Percentiles rank a stretch among this genome's conserved stretches.
Evolutionary conservation across 2,797 vertebrate genomes (phyloP).

Genomic region (Crotalus adamanteus): DNA sequence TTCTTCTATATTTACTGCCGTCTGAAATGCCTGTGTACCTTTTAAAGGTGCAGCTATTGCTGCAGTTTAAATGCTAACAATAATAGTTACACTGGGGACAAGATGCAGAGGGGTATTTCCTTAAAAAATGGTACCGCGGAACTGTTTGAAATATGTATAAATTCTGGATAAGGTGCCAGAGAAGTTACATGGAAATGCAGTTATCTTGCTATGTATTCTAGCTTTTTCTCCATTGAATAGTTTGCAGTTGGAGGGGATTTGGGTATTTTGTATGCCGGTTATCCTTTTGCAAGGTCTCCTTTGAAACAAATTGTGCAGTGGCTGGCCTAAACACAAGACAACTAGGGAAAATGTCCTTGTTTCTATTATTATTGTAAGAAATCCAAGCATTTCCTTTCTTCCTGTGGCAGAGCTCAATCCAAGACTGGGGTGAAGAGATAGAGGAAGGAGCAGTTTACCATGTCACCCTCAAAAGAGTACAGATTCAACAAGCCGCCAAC

Average conservation of each 20-base stretch:
- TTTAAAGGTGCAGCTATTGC: slow-evolving; percentile 40
- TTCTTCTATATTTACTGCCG: slow-evolving; percentile 28
- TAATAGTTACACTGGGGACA: slow-evolving; percentile 39
- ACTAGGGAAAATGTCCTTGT: slow-evolving; percentile 17
- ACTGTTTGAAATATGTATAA: slow-evolving; percentile 65
- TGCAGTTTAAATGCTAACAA: slow-evolving; percentile 30
- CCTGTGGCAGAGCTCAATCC: slow-evolving; percentile 85
- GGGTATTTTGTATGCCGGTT: slow-evolving; percentile 45
- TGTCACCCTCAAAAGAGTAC: slow-evolving; percentile 91
- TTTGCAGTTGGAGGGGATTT: slow-evolving; percentile 50
- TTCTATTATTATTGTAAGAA: slow-evolving; percentile 26
- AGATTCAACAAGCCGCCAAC: slow-evolving; percentile 94
- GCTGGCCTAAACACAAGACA: slow-evolving; percentile 58
- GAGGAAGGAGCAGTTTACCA: slow-evolving; percentile 96
- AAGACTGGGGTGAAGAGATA: slow-evolving; percentile 94
- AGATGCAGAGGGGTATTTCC: slow-evolving; percentile 45
- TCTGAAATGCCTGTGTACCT: slow-evolving; percentile 41
- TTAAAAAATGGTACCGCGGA: slow-evolving; percentile 48
- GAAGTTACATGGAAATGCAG: slow-evolving; percentile 59
- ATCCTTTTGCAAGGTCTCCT: slow-evolving; percentile 43
- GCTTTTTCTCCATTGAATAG: slow-evolving; percentile 39
- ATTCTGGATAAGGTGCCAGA: slow-evolving; percentile 42
- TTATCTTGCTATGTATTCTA: slow-evolving; percentile 62
- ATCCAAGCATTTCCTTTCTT: slow-evolving; percentile 40
- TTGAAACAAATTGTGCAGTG: slow-evolving; percentile 40